Evolutionary conservation across 2,113 vertebrate genomes (phyloP).

Genomic region (Sebastes fasciatus): DNA sequence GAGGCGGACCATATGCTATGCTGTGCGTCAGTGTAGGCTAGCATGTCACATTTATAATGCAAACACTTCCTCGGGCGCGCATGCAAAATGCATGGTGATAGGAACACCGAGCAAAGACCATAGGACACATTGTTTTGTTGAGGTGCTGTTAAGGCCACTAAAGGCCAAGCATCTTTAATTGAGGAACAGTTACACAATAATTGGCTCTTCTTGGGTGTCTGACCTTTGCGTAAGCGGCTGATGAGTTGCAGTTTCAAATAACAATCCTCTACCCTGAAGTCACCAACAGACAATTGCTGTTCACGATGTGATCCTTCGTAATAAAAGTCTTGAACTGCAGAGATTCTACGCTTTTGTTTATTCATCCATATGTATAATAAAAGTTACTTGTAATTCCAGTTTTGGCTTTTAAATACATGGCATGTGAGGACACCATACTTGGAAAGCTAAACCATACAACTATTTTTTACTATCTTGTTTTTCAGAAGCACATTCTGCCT

Average conservation of each 20-base stretch:
- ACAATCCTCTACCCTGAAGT: not conserved
- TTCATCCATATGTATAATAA: not conserved
- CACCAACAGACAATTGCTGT: not conserved
- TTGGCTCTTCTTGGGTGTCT: conserved; percentile 62
- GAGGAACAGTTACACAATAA: conserved; percentile 63
- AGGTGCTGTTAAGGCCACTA: conserved; percentile 51
- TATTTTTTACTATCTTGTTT: not conserved
- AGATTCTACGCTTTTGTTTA: not conserved
- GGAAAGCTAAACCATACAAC: not conserved
- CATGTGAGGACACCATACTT: not conserved
- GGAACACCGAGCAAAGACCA: conserved; percentile 56
- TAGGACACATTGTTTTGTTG: conserved; percentile 54
- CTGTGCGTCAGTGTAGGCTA: conserved; percentile 70
- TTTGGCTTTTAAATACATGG: not conserved
- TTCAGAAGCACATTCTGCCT: not conserved
- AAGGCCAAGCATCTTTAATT: conserved; percentile 68
- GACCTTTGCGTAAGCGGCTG: conserved; percentile 55
- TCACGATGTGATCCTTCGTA: not conserved
- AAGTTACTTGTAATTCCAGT: not conserved
- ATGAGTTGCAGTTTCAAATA: conserved; percentile 35
- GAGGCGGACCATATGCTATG: conserved; percentile 27
- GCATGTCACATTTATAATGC: conserved; percentile 81
- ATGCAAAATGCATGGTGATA: conserved; percentile 80
- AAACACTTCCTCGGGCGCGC: conserved; percentile 68
- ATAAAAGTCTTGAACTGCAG: not conserved